These are phyloP conservation scores for Periophthalmus magnuspinnatus DNA, from an alignment of 2,797 vertebrate species.

Conservation along the genomic window DNA sequence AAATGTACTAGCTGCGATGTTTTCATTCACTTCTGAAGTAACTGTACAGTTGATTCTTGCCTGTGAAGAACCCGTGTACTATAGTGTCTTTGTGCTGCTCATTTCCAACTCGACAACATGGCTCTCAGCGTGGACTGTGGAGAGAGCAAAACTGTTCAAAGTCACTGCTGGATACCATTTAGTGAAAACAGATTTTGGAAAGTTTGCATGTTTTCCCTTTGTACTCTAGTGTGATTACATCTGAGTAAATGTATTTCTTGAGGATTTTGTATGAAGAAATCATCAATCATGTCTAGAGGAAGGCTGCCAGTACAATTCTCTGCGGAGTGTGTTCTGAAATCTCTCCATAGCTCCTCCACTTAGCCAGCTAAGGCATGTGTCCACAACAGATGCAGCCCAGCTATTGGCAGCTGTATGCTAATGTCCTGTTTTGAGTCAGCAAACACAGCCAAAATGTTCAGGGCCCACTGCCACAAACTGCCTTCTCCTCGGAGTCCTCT, in stretches of 20 bases:
- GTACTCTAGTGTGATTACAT: constrained; percentile 6
- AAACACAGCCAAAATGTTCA: constrained; percentile 51
- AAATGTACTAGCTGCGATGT: too few relatives aligned
- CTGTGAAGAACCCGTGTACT: neutral
- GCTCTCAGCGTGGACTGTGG: constrained; percentile 41
- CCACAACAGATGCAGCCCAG: constrained; percentile 58
- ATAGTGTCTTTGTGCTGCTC: neutral
- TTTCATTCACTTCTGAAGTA: neutral
- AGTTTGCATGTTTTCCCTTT: constrained; percentile 10
- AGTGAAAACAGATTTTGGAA: constrained; percentile 18
- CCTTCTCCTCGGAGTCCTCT: constrained; percentile 37
- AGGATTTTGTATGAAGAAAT: constrained; percentile 4
- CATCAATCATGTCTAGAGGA: neutral
- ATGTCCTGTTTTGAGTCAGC: constrained; percentile 73
- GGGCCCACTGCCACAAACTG: constrained; percentile 45
- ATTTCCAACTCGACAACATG: constrained; percentile 56
- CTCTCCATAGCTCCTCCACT: constrained; percentile 21
- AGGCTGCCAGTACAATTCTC: constrained; percentile 12
- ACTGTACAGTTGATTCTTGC: neutral
- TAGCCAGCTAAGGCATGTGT: constrained; percentile 44
- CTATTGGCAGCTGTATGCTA: constrained; percentile 77
- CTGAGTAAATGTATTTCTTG: constrained; percentile 7
- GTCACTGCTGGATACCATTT: constrained; percentile 15
- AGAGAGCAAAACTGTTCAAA: constrained; percentile 51
- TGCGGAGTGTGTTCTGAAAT: constrained; percentile 17